phyloP scores from a whole-genome alignment of 1,140 invertebrate species.

The Saccostrea echinata region DNA sequence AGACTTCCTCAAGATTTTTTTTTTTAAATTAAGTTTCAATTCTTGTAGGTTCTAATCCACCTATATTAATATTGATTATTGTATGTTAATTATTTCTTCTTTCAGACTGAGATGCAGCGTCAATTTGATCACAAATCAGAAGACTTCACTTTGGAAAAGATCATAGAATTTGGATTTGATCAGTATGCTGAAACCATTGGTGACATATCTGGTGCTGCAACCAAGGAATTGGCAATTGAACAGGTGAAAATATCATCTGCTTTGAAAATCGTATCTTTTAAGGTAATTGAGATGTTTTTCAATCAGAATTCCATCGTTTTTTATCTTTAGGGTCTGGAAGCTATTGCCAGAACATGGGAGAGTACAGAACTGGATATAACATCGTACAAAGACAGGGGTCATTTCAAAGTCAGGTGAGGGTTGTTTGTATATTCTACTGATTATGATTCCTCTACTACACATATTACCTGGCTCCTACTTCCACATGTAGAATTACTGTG shows the following conservation, averaged over 20 bases:
- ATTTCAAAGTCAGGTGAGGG: conserved; percentile 78
- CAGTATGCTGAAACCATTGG: conserved; percentile 88
- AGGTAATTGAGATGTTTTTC: too few species aligned
- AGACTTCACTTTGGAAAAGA: conserved; percentile 89
- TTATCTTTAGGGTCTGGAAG: conserved; percentile 83
- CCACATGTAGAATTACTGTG: too few species aligned
- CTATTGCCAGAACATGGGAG: conserved; percentile 87
- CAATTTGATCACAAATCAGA: conserved; percentile 89
- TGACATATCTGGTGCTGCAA: conserved; percentile 90
- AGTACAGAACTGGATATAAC: conserved; percentile 86
- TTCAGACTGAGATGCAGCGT: conserved; percentile 77
- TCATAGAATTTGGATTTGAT: conserved; percentile 89
- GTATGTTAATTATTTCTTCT: not conserved
- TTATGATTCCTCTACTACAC: too few species aligned
- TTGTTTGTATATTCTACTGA: not conserved
- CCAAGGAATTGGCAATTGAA: conserved; percentile 92
- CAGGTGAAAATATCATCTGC: conserved; percentile 77
- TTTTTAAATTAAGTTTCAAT: not conserved
- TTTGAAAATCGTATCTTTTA: not conserved
- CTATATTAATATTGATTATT: not conserved
- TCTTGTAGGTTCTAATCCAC: not conserved
- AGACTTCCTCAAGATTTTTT: not conserved
- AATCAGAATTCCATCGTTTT: conserved; percentile 18
- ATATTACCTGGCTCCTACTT: too few species aligned
- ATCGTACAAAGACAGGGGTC: conserved; percentile 86